These are phyloP conservation scores for Sycophila texana DNA, from an alignment of 2,888 invertebrate species.

Conservation along the genomic window DNA sequence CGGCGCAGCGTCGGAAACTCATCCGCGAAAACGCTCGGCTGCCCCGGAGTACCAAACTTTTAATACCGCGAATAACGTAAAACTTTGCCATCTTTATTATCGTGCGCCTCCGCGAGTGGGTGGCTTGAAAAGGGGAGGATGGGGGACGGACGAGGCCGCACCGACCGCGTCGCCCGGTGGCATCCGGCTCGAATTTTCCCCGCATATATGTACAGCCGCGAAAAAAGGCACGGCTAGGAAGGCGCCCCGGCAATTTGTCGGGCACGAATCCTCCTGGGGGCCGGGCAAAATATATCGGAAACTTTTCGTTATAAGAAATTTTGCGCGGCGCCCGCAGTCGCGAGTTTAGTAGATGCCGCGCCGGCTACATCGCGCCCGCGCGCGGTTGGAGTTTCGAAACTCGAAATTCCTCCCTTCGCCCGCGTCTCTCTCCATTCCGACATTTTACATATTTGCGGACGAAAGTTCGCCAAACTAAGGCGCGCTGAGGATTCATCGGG, in stretches of 20 bases:
- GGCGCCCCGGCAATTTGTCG: conserved; percentile 48
- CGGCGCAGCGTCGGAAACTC: neutral
- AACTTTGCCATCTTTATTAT: conserved; percentile 51
- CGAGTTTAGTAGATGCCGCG: neutral
- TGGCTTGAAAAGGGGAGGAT: no score
- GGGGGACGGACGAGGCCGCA: neutral
- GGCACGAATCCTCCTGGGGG: conserved; percentile 43
- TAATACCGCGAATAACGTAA: conserved; percentile 41
- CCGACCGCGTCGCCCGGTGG: conserved; percentile 15
- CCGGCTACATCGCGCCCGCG: neutral
- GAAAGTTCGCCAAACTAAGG: conserved; percentile 51
- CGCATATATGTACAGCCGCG: neutral
- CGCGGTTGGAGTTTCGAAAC: conserved; percentile 18
- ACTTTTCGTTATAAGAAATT: conserved; percentile 56
- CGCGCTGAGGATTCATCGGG: conserved; percentile 5
- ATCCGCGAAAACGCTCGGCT: conserved; percentile 1
- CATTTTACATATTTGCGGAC: conserved; percentile 57
- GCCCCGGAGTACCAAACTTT: conserved; percentile 28
- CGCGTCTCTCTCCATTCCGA: conserved; percentile 14
- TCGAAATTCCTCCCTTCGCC: conserved; percentile 15
- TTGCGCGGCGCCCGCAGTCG: conserved; percentile 22
- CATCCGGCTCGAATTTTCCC: conserved; percentile 11
- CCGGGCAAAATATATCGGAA: conserved; percentile 49
- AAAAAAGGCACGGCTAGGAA: neutral
- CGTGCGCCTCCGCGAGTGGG: conserved; percentile 5